Percentiles rank a stretch among this genome's conserved stretches.
These are phyloP conservation scores for Leptinotarsa texana DNA, from an alignment of 1,140 invertebrate genomes.

Conservation along the genomic window DNA sequence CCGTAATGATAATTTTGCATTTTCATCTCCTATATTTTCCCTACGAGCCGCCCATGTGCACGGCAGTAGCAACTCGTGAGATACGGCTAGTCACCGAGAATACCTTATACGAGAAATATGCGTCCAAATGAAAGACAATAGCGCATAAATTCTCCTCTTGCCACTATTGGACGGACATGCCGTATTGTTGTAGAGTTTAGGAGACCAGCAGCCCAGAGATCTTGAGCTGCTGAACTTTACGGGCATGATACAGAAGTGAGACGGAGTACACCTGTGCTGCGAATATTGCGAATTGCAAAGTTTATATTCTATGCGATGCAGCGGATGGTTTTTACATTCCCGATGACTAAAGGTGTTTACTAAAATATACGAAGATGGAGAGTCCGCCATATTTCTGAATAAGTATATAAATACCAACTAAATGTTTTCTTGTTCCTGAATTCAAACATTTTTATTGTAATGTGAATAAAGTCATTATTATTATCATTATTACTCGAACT, in stretches of 20 bases:
- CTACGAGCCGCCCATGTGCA: neutral
- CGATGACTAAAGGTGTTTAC: neutral
- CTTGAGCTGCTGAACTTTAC: constrained; percentile 21
- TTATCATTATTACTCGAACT: too few relatives aligned
- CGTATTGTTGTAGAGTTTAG: constrained; percentile 36
- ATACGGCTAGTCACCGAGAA: constrained; percentile 41
- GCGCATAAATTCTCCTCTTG: constrained; percentile 52
- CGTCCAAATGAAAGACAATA: constrained; percentile 56
- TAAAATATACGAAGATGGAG: neutral
- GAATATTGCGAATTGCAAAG: neutral
- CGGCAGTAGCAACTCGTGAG: constrained; percentile 36
- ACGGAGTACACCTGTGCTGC: constrained; percentile 7
- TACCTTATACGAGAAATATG: constrained; percentile 53
- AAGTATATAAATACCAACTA: too few relatives aligned
- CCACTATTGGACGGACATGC: constrained; percentile 31
- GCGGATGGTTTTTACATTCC: neutral
- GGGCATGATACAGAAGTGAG: constrained; percentile 6
- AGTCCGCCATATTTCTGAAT: too few relatives aligned
- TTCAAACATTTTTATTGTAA: too few relatives aligned
- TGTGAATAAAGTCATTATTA: too few relatives aligned
- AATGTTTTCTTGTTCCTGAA: too few relatives aligned
- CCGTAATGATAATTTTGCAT: too few relatives aligned
- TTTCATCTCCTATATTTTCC: too few relatives aligned
- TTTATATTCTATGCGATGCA: neutral
- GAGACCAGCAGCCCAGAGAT: neutral